A percentile compares a stretch with the other conserved stretches of the same genome.
Evolutionary conservation across 1,140 invertebrate genomes (phyloP).

Genomic region (Arctopsyche grandis): DNA sequence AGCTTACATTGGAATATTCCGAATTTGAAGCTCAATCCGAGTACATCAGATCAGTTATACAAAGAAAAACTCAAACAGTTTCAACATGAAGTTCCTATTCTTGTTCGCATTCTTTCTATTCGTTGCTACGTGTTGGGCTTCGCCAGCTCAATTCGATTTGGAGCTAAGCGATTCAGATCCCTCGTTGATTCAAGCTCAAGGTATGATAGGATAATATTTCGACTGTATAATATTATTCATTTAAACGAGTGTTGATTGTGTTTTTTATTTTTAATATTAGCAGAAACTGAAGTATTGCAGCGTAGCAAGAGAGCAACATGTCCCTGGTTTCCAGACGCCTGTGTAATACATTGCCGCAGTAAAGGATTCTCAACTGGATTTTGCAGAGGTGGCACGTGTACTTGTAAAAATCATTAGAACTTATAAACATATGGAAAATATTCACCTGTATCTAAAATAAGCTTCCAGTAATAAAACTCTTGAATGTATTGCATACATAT

Average conservation of each 20-base stretch:
- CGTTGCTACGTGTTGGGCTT: neutral
- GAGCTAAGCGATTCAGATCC: neutral
- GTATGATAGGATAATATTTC: neutral
- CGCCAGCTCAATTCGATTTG: neutral
- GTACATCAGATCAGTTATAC: too few relatives aligned
- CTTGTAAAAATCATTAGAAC: conserved; percentile 33
- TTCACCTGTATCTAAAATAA: too few relatives aligned
- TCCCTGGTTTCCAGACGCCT: conserved; percentile 38
- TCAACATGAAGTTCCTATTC: neutral
- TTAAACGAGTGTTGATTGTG: neutral
- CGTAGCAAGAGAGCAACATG: conserved; percentile 37
- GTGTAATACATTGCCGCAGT: conserved; percentile 41
- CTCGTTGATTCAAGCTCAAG: neutral
- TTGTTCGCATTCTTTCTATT: neutral
- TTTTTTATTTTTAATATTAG: neutral
- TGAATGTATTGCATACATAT: too few relatives aligned
- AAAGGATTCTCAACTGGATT: conserved; percentile 51
- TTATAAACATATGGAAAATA: neutral
- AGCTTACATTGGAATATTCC: too few relatives aligned
- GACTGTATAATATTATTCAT: neutral
- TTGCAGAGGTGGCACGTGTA: conserved; percentile 47
- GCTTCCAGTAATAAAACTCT: too few relatives aligned
- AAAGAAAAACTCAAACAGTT: neutral
- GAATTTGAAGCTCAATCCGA: too few relatives aligned
- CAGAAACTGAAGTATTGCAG: neutral